Evolutionary conservation across 2,888 invertebrate species (phyloP).

Genomic region (Cantharis nigra): DNA sequence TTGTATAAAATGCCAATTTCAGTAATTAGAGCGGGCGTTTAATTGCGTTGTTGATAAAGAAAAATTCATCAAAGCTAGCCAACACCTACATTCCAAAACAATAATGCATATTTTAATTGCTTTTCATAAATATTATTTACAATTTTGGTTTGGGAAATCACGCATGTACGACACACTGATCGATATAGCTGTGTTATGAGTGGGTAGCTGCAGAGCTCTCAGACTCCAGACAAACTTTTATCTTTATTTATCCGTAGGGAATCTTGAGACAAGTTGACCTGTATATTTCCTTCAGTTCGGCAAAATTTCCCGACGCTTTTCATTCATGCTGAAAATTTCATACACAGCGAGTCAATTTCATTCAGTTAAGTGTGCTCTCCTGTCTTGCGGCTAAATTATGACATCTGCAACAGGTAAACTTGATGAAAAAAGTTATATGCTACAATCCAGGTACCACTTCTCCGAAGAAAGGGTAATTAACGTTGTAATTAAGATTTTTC

Average conservation of each 20-base stretch:
- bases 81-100: neutral
- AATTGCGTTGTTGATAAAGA: neutral
- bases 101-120: neutral
- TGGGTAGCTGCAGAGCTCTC: neutral
- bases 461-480: slow-evolving; percentile 50
- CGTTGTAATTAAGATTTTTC: neutral
- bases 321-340: slow-evolving; percentile 22
- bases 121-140: neutral
- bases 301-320: slow-evolving; percentile 11
- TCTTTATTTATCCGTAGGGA: slow-evolving; percentile 13
- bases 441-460: slow-evolving; percentile 45
- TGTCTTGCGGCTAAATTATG: slow-evolving; percentile 8
- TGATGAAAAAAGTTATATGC: slow-evolving; percentile 51
- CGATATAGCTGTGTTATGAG: slow-evolving; percentile 13
- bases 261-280: neutral
- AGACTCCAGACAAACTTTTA: neutral
- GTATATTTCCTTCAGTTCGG: neutral
- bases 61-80: neutral
- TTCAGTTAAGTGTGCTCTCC: slow-evolving; percentile 11
- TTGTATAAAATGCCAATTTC: neutral
- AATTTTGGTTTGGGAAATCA: slow-evolving; percentile 6
- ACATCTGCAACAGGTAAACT: slow-evolving; percentile 24
- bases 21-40: neutral
- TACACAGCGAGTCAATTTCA: slow-evolving; percentile 5
- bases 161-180: slow-evolving; percentile 15